Evolutionary conservation across 2,113 vertebrate species (phyloP).

Genomic region (Muscicapa adusta): DNA sequence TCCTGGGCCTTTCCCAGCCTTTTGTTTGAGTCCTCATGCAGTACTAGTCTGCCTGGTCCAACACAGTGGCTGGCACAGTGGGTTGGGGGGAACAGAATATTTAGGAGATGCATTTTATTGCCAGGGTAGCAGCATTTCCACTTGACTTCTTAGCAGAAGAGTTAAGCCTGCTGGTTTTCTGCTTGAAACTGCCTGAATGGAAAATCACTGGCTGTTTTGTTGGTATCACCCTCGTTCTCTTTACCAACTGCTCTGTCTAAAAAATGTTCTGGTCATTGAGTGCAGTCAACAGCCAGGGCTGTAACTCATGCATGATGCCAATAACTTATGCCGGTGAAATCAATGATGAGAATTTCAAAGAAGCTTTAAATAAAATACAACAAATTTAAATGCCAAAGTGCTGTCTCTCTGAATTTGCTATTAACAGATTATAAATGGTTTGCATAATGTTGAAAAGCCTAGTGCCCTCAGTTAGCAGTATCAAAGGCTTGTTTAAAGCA

Average conservation of each 20-base stretch:
- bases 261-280: slow-evolving; percentile 28
- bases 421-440: slow-evolving; percentile 71
- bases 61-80: background rate
- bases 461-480: slow-evolving; percentile 57
- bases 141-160: slow-evolving; percentile 21
- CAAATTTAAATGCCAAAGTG: slow-evolving; percentile 67
- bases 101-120: slow-evolving; percentile 37
- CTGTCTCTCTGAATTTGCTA: slow-evolving; percentile 62
- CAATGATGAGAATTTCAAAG: slow-evolving; percentile 69
- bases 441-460: slow-evolving; percentile 68
- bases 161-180: background rate
- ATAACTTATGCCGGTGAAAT: slow-evolving; percentile 63
- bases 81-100: background rate
- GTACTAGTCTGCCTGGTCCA: background rate
- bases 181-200: slow-evolving; percentile 4
- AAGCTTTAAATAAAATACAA: slow-evolving; percentile 72
- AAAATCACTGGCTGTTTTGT: slow-evolving; percentile 15
- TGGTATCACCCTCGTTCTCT: background rate
- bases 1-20: background rate
- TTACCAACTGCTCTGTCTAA: slow-evolving; percentile 38
- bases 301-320: slow-evolving; percentile 59
- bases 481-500: slow-evolving; percentile 74
- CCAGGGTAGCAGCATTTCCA: slow-evolving; percentile 37
- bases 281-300: slow-evolving; percentile 49
- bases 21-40: background rate